Evolutionary conservation across 2,888 invertebrate genomes (phyloP).

Genomic region (Acanthosepion esculentum): DNA sequence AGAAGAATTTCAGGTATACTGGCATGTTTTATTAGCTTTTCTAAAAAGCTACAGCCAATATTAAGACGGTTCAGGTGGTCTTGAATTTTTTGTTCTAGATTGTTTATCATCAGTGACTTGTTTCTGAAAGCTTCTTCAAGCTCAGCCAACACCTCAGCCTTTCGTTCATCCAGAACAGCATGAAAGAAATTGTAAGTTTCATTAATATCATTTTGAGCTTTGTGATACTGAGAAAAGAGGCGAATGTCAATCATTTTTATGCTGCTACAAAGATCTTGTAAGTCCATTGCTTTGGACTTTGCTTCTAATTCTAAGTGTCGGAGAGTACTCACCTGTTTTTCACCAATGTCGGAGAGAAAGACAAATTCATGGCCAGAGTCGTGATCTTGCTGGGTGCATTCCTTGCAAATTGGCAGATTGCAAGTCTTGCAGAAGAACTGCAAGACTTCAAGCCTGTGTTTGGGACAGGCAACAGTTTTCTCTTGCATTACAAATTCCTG

Average conservation of each 20-base stretch:
- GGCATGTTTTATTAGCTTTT: constrained; percentile 91
- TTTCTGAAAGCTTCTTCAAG: constrained; percentile 93
- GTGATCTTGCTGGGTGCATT: constrained; percentile 88
- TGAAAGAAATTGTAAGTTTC: constrained; percentile 97
- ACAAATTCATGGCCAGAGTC: constrained; percentile 70
- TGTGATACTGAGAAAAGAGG: constrained; percentile 76
- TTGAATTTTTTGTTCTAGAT: constrained; percentile 88
- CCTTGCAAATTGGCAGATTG: constrained; percentile 93
- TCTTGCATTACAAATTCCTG: constrained; percentile 74
- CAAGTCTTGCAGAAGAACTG: constrained; percentile 96
- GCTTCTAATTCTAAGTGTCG: constrained; percentile 86
- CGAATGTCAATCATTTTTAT: constrained; percentile 83
- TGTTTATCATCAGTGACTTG: constrained; percentile 82
- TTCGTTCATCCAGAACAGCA: constrained; percentile 96
- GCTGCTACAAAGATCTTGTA: constrained; percentile 88
- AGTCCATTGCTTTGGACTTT: constrained; percentile 89
- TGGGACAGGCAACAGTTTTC: constrained; percentile 83
- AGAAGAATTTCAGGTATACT: constrained; percentile 91
- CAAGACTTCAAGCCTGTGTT: constrained; percentile 91
- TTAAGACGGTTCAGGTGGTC: constrained; percentile 75
- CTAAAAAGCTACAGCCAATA: constrained; percentile 88
- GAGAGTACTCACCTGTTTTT: constrained; percentile 85
- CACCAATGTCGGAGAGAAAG: constrained; percentile 66
- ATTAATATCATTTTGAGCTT: constrained; percentile 82
- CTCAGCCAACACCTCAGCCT: constrained; percentile 93